Conservation (phyloP, 2,113 vertebrate genomes). For the Martes martes region DNA sequence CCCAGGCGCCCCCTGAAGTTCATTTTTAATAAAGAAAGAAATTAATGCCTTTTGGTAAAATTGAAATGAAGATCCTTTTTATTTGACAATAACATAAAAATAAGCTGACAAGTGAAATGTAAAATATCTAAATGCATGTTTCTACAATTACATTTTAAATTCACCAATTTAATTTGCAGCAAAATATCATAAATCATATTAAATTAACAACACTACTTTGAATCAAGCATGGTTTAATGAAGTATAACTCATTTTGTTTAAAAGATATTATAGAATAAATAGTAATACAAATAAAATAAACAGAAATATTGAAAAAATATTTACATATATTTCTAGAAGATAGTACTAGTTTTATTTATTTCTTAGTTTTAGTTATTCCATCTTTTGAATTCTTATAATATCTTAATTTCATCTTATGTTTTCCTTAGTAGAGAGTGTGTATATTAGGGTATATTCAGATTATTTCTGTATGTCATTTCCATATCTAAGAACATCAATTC, state of each 20-base stretch:
- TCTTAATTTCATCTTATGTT: background rate
- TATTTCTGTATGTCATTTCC: background rate
- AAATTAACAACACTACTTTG: background rate
- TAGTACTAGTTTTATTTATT: background rate
- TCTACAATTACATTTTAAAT: constrained; percentile 9
- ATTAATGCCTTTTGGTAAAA: background rate
- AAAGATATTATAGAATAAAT: background rate
- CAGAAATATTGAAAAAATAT: background rate
- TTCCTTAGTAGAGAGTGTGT: background rate
- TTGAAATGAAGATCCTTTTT: background rate
- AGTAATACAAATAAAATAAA: background rate
- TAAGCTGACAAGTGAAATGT: background rate
- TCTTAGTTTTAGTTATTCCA: background rate
- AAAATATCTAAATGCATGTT: background rate
- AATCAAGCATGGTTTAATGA: background rate
- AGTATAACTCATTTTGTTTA: background rate
- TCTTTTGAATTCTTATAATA: background rate
- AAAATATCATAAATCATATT: background rate
- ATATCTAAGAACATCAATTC: background rate
- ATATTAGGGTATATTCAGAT: background rate
- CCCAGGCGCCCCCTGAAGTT: background rate
- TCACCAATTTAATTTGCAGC: background rate
- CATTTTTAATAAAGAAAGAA: background rate
- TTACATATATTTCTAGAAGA: background rate
- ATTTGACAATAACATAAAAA: background rate